These are phyloP conservation scores for Pachyseris speciosa DNA, from an alignment of 64 coral and sea anemone species.

Conservation along the genomic window DNA sequence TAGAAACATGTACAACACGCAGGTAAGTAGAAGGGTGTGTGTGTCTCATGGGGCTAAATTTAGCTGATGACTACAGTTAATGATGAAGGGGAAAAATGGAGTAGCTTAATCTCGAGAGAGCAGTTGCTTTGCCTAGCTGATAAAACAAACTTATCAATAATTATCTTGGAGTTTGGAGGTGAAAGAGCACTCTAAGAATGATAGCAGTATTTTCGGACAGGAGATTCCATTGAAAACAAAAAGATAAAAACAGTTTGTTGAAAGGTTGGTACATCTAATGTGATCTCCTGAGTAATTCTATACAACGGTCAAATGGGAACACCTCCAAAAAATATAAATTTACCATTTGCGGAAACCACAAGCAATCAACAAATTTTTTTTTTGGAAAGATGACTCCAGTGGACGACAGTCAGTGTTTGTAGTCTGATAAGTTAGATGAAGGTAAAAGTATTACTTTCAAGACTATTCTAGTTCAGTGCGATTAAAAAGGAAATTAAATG, in stretches of 20 bases:
- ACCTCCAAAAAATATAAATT: neutral
- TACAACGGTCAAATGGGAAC: neutral
- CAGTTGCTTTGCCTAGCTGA: conserved; percentile 12
- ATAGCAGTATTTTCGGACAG: neutral
- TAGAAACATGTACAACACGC: no score
- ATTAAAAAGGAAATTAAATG: no score
- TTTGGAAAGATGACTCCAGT: neutral
- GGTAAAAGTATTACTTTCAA: neutral
- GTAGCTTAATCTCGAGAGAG: neutral
- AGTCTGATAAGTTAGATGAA: neutral
- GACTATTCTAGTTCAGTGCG: neutral
- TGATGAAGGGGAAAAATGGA: neutral
- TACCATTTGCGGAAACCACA: neutral
- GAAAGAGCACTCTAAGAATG: neutral
- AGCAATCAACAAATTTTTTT: neutral
- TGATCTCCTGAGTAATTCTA: neutral
- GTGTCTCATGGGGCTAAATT: neutral
- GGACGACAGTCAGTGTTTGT: neutral
- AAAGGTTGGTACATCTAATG: neutral
- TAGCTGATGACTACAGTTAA: neutral
- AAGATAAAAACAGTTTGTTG: neutral
- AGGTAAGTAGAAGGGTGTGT: no score
- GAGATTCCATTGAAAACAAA: no score
- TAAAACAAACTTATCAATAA: conserved; percentile 21
- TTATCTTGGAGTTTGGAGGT: neutral